Evolutionary conservation across 64 coral and sea anemone species (phyloP).

Genomic region (Stichodactyla helianthus): DNA sequence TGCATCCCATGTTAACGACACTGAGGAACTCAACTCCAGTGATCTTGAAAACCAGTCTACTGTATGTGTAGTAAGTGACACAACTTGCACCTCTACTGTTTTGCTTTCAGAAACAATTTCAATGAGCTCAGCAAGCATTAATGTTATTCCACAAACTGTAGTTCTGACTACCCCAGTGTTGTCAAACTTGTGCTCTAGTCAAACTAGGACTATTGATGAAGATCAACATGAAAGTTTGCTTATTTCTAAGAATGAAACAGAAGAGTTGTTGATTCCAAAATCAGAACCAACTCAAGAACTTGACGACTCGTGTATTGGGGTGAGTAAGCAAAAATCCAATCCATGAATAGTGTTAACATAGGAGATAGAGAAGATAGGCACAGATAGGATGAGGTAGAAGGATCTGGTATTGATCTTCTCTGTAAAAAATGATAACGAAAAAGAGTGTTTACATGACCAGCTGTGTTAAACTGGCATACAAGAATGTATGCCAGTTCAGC

Average conservation of each 20-base stretch:
- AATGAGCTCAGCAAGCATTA: conserved; percentile 60
- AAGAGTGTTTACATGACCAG: no score
- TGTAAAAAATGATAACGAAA: no score
- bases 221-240: conserved; percentile 36
- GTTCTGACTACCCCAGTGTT: conserved; percentile 78
- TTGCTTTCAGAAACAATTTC: conserved; percentile 58
- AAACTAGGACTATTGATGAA: conserved; percentile 49
- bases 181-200: conserved; percentile 58
- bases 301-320: conserved; percentile 72
- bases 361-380: no score
- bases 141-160: conserved; percentile 66
- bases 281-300: conserved; percentile 48
- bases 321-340: conserved; percentile 15
- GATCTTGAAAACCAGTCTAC: background rate
- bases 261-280: conserved; percentile 75
- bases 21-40: background rate
- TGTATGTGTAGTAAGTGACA: background rate
- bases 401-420: no score
- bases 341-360: no score
- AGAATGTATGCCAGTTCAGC: no score
- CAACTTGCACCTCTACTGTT: conserved; percentile 36
- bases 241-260: conserved; percentile 42
- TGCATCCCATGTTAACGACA: background rate
- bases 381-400: no score
- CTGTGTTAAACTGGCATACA: no score